phyloP scores from a whole-genome alignment of 2,888 invertebrate genomes.

The Rhopalosiphum nymphaeae region DNA sequence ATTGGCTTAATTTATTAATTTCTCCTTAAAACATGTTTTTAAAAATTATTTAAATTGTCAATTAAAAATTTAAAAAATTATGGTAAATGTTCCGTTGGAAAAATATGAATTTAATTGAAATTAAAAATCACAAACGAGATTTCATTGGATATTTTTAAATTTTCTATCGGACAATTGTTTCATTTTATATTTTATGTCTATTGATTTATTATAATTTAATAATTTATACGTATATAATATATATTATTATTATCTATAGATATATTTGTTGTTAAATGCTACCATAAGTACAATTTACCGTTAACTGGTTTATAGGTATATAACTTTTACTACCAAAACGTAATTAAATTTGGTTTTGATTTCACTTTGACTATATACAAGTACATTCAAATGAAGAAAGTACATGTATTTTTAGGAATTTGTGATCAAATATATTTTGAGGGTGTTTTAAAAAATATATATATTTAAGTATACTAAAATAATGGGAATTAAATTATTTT shows the following conservation, averaged over 20 bases:
- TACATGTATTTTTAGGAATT: background rate
- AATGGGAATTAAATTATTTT: slow-evolving; percentile 2
- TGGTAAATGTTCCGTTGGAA: background rate
- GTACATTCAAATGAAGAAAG: background rate
- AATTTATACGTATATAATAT: background rate
- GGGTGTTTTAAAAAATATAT: background rate
- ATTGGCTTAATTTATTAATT: background rate
- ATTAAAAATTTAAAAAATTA: background rate
- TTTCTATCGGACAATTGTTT: background rate
- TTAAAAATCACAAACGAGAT: background rate
- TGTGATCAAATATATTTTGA: background rate
- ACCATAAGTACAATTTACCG: slow-evolving; percentile 52
- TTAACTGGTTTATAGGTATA: background rate
- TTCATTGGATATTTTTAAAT: background rate
- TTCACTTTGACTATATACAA: background rate
- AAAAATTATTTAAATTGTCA: background rate
- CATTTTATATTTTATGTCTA: background rate
- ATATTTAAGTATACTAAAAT: background rate
- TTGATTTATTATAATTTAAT: background rate
- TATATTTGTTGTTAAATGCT: slow-evolving; percentile 35
- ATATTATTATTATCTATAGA: background rate
- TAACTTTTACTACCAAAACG: background rate
- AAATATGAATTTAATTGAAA: slow-evolving; percentile 10
- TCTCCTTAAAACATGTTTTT: background rate
- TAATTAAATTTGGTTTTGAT: background rate